phyloP scores from a whole-genome alignment of 2,888 invertebrate genomes.

The Drosophila affinis region DNA sequence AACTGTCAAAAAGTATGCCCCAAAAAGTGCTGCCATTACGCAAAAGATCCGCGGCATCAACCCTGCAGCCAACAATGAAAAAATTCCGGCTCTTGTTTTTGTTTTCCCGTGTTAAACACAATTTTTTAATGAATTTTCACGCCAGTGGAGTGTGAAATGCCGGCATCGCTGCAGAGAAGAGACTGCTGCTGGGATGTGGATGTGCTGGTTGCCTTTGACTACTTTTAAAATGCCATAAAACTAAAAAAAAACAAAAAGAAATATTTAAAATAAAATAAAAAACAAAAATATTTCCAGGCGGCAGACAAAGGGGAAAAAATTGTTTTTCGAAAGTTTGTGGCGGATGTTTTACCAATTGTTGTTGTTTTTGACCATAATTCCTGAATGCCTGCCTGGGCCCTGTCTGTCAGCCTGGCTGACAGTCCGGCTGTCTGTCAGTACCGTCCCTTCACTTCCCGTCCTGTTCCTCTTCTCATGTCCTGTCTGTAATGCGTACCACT shows the following conservation, averaged over 20 bases:
- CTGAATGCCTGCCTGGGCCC: slow-evolving; percentile 31
- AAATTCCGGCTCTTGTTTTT: slow-evolving; percentile 20
- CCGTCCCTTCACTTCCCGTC: no score
- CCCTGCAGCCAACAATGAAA: slow-evolving; percentile 57
- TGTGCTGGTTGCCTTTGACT: slow-evolving; percentile 33
- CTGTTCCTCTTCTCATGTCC: neutral
- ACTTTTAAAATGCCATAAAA: slow-evolving; percentile 73
- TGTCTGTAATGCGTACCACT: slow-evolving; percentile 30
- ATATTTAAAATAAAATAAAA: slow-evolving; percentile 25
- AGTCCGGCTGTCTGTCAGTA: slow-evolving; percentile 9
- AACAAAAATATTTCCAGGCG: slow-evolving; percentile 46
- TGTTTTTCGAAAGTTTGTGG: slow-evolving; percentile 68
- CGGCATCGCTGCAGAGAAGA: slow-evolving; percentile 22
- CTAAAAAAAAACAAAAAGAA: slow-evolving; percentile 54
- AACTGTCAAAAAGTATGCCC: slow-evolving; percentile 79
- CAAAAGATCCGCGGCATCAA: slow-evolving; percentile 36
- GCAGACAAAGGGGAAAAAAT: slow-evolving; percentile 73
- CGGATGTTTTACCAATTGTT: slow-evolving; percentile 37
- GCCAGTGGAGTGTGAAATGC: slow-evolving; percentile 46
- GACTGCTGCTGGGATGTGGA: slow-evolving; percentile 15
- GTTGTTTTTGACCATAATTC: slow-evolving; percentile 58
- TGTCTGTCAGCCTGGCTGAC: slow-evolving; percentile 43
- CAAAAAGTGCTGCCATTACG: slow-evolving; percentile 59
- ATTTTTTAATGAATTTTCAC: slow-evolving; percentile 66
- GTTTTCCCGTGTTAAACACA: slow-evolving; percentile 54